Base-by-base conservation (phyloP, 2,888 invertebrate genomes). In the Synanthedon tipuliformis region DNA sequence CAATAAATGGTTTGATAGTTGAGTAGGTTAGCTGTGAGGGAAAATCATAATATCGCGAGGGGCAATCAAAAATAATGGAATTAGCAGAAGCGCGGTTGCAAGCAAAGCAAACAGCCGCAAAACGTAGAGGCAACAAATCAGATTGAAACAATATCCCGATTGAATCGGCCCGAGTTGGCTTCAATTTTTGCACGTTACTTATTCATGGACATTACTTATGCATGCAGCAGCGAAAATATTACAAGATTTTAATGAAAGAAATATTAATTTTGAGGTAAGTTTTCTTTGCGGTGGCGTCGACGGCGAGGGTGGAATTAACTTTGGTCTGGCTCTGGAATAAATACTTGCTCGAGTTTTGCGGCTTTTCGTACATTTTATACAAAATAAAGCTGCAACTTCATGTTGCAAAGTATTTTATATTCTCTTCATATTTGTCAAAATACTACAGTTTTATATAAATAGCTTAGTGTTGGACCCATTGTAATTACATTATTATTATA, bases 171-270 rank as follows among this genome's bases (percentile, higher is more conserved):
- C 49, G 49, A 49, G 23, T 16, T 49, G 56, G 54, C 56, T 65
- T 64, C 68, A 66, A 78, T 78, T 86, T 86, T 84, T 84, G 80
- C 81, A 73, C 76, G 75, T 76, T 71, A 74, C 79, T 81, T 86
- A 88, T 88, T 88, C 88, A 87, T 79, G 62, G 75, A 71, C 71
- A 88, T 88, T 88, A 88, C 86, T 88, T 88, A 88, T 88, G 88
- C 88, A 88, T 88, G 85, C 88, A 88, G 88, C 87, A 81, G 79
- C 73, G 82, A 81, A 88, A 88, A 88, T 86, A 88, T 88, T 88
- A 88, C 88, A 88, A 86, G 84, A 79, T 87, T 87, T 88, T 88
- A 88, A 88, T 88, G 88, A 88, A 88, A 88, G 88, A 88, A 88
- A 88, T 88, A 87, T 87, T 88, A 88, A 87, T 86, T 88, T 86